phyloP scores from a whole-genome alignment of 2,113 vertebrate genomes.

The Nanorana parkeri region DNA sequence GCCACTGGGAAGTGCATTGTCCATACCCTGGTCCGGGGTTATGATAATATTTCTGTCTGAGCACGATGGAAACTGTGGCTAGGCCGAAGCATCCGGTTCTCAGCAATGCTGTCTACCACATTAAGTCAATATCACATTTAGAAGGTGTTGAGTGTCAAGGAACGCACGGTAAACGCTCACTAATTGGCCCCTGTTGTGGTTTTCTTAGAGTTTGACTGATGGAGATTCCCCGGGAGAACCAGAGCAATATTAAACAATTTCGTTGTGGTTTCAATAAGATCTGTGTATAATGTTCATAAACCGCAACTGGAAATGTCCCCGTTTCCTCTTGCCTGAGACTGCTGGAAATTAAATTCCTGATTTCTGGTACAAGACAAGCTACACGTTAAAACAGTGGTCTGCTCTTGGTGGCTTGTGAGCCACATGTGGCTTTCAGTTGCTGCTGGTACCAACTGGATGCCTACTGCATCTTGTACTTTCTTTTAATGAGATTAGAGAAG shows the following conservation, averaged over 20 bases:
- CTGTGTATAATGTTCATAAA: constrained; percentile 54
- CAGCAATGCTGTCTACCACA: not conserved
- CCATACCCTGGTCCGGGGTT: too few relatives aligned
- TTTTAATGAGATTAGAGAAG: too few relatives aligned
- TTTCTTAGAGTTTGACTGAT: constrained; percentile 21
- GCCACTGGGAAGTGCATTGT: too few relatives aligned
- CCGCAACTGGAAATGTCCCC: constrained; percentile 49
- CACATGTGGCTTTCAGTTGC: too few relatives aligned
- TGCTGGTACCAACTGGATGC: too few relatives aligned
- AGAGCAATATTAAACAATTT: constrained; percentile 42
- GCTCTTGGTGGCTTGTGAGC: too few relatives aligned
- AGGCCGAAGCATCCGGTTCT: not conserved
- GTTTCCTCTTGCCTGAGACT: constrained; percentile 1
- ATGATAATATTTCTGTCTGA: too few relatives aligned
- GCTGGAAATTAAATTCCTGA: constrained; percentile 27
- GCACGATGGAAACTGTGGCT: constrained; percentile 13
- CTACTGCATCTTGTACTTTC: too few relatives aligned
- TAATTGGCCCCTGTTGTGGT: constrained; percentile 53
- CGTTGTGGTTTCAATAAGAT: constrained; percentile 49
- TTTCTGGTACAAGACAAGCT: not conserved
- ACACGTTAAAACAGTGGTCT: too few relatives aligned
- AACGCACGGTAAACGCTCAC: constrained; percentile 34
- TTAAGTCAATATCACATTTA: constrained; percentile 35
- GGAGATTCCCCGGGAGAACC: constrained; percentile 32
- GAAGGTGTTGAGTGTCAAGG: constrained; percentile 52